Base-by-base conservation (phyloP, 2,113 vertebrate genomes). In the Leptobrachium leishanense region DNA sequence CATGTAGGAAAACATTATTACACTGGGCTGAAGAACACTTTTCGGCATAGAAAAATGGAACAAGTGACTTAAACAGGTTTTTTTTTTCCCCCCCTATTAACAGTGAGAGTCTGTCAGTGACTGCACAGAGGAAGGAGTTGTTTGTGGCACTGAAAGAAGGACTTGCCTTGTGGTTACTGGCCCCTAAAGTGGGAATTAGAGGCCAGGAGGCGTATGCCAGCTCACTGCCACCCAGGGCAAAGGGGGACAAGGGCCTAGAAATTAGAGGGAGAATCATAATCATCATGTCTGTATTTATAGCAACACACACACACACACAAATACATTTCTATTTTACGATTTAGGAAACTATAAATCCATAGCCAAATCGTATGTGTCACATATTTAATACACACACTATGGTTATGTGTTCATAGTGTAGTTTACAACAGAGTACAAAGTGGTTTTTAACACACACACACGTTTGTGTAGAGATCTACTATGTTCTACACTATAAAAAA, bases 1-100 rank as follows among this genome's bases (percentile, higher is more conserved):
- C 78, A 74, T 68, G 41, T 68, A 81, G 78, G 78, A 81, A 81
- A 81, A 81, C 71, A 81, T 81, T 80, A 80, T 67, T 50, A 44
- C 78, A 68, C 13, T 40, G 62, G 44, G 74, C 64, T 40, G 71
- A 68, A n/a, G 41, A 74, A 68, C 63, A 74, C 69, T 72, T 66
- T 11, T 63, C 57, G 20, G 13, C 59, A 20, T 53, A 69, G 41
- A 55, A 68, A 31, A 62, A 81, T 74, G 78, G 78, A 81, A 81
- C 63, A 31, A 81, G 78, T 81, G 78, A 81, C 78, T 59, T 74
- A 81, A 68, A 55, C 3, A 72, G 72, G 53, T 20, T 31, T 31
- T 31, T 31, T 31, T 31, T 31, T 31, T 1, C 20, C 20, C 20
- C 20, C 20, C 20, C 64, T 68, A 8, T 39, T 31, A 81, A 81